phyloP scores from a whole-genome alignment of 2,797 vertebrate species.

The Natrix natrix region DNA sequence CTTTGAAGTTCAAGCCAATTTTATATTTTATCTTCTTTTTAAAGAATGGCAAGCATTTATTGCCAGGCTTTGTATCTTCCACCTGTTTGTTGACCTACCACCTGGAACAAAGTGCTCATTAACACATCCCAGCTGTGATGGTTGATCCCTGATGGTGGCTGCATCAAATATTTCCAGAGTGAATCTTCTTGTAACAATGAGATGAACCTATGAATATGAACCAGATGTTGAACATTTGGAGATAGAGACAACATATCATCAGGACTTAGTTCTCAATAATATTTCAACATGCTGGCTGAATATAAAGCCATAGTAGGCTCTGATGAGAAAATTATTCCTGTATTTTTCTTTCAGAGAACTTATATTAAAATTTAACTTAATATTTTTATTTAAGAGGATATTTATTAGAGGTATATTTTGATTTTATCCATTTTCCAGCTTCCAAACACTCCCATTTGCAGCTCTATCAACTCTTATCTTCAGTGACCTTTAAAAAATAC shows the following conservation, averaged over 20 bases:
- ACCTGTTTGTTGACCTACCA: not conserved
- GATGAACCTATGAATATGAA: not conserved
- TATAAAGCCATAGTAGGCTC: not conserved
- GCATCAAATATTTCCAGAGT: not conserved
- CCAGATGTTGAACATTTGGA: not conserved
- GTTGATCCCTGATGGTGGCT: not conserved
- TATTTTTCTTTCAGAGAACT: not conserved
- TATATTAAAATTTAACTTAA: not conserved
- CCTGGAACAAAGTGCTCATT: not conserved
- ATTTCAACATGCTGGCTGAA: not conserved
- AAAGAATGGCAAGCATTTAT: not conserved
- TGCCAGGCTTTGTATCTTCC: not conserved
- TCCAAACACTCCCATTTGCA: not conserved
- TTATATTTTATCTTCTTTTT: not conserved
- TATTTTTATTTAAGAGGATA: not conserved
- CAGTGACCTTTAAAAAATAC: not conserved
- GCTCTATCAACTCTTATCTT: not conserved
- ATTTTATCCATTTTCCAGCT: not conserved
- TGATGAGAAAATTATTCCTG: not conserved
- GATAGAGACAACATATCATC: not conserved
- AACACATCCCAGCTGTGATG: not conserved
- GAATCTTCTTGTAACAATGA: not conserved
- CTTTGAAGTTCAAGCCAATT: not conserved
- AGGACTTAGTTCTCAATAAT: not conserved
- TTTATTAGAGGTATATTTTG: not conserved